Conservation (phyloP, 2,797 vertebrate species). For the Neomorphus geoffroyi region DNA sequence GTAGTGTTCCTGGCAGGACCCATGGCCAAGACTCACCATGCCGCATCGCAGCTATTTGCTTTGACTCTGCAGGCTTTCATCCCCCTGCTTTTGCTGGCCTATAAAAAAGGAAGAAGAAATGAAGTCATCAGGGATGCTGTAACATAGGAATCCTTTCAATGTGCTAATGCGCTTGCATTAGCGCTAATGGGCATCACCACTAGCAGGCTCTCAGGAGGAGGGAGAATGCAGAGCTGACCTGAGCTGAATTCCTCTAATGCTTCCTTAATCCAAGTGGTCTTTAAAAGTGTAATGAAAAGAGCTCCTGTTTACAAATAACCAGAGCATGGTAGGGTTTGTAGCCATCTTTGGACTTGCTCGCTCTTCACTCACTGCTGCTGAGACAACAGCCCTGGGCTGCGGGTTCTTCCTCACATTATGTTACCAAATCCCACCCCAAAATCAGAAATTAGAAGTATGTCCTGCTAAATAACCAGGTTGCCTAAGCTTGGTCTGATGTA, state of each 20-base stretch:
- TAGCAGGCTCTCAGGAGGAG: conserved; percentile 4
- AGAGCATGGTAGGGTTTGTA: neutral
- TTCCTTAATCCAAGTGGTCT: conserved; percentile 18
- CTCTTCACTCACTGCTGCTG: rapidly evolving
- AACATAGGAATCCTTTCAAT: neutral
- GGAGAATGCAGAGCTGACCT: neutral
- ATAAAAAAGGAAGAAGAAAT: neutral
- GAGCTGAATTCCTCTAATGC: neutral
- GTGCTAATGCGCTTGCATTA: conserved; percentile 30
- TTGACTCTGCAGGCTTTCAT: neutral
- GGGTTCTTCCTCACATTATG: rapidly evolving
- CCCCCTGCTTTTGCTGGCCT: neutral
- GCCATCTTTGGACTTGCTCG: neutral
- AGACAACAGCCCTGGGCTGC: neutral
- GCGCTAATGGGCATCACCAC: conserved; percentile 3
- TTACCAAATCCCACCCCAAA: neutral
- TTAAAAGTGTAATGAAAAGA: conserved; percentile 12
- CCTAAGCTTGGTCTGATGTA: neutral
- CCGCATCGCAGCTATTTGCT: rapidly evolving
- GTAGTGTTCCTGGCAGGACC: neutral
- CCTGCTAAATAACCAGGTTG: neutral
- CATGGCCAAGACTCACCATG: neutral
- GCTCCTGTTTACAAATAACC: neutral
- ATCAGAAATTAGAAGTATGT: neutral
- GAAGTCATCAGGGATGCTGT: neutral